Percentiles rank a stretch among this genome's conserved stretches.
These are phyloP conservation scores for Tiphia femorata DNA, from an alignment of 2,888 invertebrate genomes.

Conservation along the genomic window DNA sequence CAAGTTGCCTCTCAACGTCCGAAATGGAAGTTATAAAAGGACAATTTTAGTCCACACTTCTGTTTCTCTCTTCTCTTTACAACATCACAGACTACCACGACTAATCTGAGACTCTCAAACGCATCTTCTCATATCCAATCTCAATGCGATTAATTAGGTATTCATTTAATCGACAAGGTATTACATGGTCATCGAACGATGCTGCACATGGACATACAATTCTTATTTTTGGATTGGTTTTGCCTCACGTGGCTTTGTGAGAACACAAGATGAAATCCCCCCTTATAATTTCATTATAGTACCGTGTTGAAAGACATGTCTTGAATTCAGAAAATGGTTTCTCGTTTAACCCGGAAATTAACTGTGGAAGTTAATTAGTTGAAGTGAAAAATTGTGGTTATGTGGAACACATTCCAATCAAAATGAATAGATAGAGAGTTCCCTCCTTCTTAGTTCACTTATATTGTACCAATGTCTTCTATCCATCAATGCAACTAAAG, in stretches of 20 bases:
- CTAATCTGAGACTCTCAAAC: conserved; percentile 32
- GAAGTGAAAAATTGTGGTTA: conserved; percentile 37
- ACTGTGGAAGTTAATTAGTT: too few relatives aligned
- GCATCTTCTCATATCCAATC: conserved; percentile 32
- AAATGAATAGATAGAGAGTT: conserved; percentile 19
- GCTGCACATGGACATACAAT: conserved; percentile 26
- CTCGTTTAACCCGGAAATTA: too few relatives aligned
- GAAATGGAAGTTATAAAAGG: conserved; percentile 33
- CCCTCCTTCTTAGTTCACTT: conserved; percentile 29
- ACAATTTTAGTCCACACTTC: conserved; percentile 35
- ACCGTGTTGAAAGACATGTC: conserved; percentile 36
- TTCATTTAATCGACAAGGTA: conserved; percentile 32
- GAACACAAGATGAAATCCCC: conserved; percentile 23
- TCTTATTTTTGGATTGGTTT: conserved; percentile 31
- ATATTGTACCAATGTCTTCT: conserved; percentile 37
- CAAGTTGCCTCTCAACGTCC: not conserved
- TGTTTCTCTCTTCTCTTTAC: conserved; percentile 24
- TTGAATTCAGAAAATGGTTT: conserved; percentile 40
- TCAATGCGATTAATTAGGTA: conserved; percentile 38
- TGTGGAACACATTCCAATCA: conserved; percentile 29
- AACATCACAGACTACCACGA: conserved; percentile 30
- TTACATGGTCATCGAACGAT: conserved; percentile 21
- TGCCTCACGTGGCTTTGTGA: conserved; percentile 28
- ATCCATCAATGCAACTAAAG: conserved; percentile 32
- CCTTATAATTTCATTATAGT: conserved; percentile 33